phyloP scores from a whole-genome alignment of 2,888 invertebrate genomes.

The Octonoba sinensis region DNA sequence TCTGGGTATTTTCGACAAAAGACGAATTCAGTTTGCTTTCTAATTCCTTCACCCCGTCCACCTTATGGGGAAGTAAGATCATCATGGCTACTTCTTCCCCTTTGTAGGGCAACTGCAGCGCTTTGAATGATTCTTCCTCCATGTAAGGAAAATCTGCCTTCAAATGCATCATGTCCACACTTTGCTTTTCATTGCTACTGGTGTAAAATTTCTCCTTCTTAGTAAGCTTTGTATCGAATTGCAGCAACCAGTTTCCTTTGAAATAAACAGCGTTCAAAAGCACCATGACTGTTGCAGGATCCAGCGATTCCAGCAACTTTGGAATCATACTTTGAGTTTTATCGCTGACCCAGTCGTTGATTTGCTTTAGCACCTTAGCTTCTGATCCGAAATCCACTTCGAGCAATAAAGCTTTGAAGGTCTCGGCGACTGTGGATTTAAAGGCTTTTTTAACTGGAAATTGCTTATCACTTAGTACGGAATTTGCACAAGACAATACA shows the following conservation, averaged over 20 bases:
- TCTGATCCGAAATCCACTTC: constrained; percentile 45
- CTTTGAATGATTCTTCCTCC: constrained; percentile 24
- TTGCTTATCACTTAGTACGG: constrained; percentile 2
- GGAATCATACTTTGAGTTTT: constrained; percentile 40
- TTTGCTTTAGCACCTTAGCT: constrained; percentile 10
- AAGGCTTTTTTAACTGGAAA: constrained; percentile 27
- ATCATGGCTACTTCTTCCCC: constrained; percentile 52
- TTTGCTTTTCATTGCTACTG: constrained; percentile 30
- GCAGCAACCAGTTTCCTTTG: constrained; percentile 71
- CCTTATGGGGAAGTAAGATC: constrained; percentile 50
- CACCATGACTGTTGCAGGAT: constrained; percentile 69
- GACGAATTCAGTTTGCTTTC: constrained; percentile 25
- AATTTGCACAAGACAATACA: constrained; percentile 27
- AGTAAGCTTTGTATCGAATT: constrained; percentile 69
- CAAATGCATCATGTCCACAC: constrained; percentile 71
- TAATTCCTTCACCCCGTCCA: constrained; percentile 18
- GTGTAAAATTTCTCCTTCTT: constrained; percentile 61
- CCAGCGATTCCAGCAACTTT: constrained; percentile 34
- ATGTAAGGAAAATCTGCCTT: constrained; percentile 67
- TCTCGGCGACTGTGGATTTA: constrained; percentile 23
- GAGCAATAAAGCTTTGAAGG: constrained; percentile 41
- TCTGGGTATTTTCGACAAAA: constrained; percentile 28
- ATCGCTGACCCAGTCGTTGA: constrained; percentile 30
- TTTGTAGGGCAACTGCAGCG: constrained; percentile 61
- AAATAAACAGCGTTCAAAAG: constrained; percentile 74